Conservation (phyloP, 2,797 vertebrate species). For the Pseudochirops corinnae region DNA sequence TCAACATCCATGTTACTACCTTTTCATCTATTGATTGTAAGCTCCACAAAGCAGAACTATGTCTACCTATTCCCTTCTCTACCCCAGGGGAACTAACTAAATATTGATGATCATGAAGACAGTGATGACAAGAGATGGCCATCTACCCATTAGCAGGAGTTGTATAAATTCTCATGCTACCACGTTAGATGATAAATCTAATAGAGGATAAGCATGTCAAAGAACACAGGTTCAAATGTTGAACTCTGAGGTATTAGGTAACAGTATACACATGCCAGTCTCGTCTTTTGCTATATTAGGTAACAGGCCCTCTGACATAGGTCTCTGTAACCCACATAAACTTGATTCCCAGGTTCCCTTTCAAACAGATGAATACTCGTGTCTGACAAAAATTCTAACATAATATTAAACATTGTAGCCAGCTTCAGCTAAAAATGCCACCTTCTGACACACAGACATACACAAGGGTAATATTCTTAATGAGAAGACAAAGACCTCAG, state of each 20-base stretch:
- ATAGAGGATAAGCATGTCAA: not conserved
- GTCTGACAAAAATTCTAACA: not conserved
- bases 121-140: not conserved
- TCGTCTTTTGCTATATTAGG: not conserved
- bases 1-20: not conserved
- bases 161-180: not conserved
- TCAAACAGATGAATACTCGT: not conserved
- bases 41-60: not conserved
- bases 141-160: not conserved
- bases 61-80: not conserved
- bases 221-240: not conserved
- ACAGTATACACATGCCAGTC: not conserved
- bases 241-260: not conserved
- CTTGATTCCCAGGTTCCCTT: not conserved
- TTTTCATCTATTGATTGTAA: not conserved
- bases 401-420: too few relatives aligned
- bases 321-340: too few relatives aligned
- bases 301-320: too few relatives aligned
- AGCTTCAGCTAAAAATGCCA: not conserved
- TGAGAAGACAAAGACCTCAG: constrained; percentile 79
- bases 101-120: not conserved
- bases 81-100: not conserved
- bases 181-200: not conserved
- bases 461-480: constrained; percentile 7
- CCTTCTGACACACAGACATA: not conserved